Evolutionary conservation across 2,113 vertebrate genomes (phyloP), one percentile per base, ranked within the genome.

Genomic region (Pedetes capensis): DNA sequence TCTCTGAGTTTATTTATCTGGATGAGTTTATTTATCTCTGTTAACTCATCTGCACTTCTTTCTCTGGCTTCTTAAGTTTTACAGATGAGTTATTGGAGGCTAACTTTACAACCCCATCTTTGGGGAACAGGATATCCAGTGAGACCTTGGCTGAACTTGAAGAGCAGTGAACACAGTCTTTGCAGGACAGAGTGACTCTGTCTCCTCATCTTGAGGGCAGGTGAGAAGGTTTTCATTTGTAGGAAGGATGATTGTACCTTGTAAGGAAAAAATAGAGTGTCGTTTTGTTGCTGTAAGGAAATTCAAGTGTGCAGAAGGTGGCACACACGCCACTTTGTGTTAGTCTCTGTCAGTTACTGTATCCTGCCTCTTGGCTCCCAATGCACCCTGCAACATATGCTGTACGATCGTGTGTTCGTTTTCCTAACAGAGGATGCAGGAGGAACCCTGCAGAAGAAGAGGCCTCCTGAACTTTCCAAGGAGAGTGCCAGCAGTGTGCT

Each of bases 1-100:
- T 55, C 49, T 32, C 0, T 3, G 68, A 6, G 1, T 0, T 1
- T n/a, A n/a, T n/a, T 6, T 2, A 4, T 1, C 0, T 0, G 8
- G 9, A 22, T 11, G 42, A 6, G 1, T 16, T 57, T 37, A 29
- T 16, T 75, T 20, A 25, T 87, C 47, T 44, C 2, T 8, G 12
- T 17, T 9, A 8, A 25, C 13, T 2, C 5, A n/a, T 68, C 68
- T 59, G 39, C 2, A 17, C 11, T 25, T 37, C 81, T 63, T 63
- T 29, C 20, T 64, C 53, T 55, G 47, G 34, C 57, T 59, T 74
- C 57, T 4, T 69, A 55, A 37, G 42, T 44, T 34, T 79, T 51
- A 20, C 14, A 39, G 20, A 17, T 25, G 49, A 87, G 85, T 49
- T 49, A 29, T 1, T 29, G 22, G 32, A 44, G 49, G 32, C 47